Percentiles rank a stretch among this genome's conserved stretches.
Conservation (phyloP, 2,113 vertebrate genomes). For the Oreochromis aureus region DNA sequence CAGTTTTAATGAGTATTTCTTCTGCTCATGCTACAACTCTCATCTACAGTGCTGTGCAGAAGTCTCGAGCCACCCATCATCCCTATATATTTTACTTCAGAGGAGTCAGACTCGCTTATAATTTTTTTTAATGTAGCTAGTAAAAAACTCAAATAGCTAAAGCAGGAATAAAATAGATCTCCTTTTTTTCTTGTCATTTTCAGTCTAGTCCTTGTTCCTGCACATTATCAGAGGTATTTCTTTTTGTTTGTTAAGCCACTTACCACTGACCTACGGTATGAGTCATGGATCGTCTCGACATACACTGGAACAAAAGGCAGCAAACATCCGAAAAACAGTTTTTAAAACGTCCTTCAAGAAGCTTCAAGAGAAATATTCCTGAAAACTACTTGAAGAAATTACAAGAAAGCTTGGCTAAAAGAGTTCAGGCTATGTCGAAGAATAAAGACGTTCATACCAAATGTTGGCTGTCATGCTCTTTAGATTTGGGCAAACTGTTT, state of each 20-base stretch:
- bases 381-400: background rate
- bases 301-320: background rate
- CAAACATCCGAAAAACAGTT: background rate
- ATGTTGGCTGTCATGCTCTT: background rate
- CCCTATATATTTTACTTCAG: background rate
- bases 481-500: background rate
- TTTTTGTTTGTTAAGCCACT: background rate
- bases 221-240: background rate
- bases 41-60: background rate
- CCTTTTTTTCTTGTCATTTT: background rate
- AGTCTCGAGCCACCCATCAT: background rate
- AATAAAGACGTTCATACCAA: background rate
- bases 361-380: background rate
- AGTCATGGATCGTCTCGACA: background rate
- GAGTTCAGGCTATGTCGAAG: background rate
- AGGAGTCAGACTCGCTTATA: background rate
- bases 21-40: background rate
- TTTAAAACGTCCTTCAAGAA: background rate
- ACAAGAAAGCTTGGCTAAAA: background rate
- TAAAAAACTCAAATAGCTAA: background rate
- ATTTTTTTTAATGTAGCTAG: background rate
- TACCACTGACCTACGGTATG: background rate
- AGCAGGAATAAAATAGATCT: background rate
- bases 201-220: background rate
- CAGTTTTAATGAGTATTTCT: background rate